Evolutionary conservation across 2,797 vertebrate genomes (phyloP).

Genomic region (Melanogrammus aeglefinus): DNA sequence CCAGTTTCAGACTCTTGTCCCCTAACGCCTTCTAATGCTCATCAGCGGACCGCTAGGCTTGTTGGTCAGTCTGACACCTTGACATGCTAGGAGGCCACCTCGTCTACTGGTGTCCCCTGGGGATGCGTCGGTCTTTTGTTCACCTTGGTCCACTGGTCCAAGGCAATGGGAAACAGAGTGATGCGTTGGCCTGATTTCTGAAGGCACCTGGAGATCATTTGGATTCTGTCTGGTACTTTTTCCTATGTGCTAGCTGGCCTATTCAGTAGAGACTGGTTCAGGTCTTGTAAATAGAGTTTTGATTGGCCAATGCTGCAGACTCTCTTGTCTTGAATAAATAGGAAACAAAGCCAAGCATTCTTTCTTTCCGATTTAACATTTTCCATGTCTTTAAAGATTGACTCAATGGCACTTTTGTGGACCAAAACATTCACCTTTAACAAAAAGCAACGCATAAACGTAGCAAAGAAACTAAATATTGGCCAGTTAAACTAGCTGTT

Average conservation of each 20-base stretch:
- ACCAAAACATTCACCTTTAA: neutral
- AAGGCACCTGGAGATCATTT: constrained; percentile 28
- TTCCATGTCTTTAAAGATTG: neutral
- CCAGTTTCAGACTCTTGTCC: neutral
- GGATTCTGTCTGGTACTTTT: constrained; percentile 34
- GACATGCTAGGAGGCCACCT: neutral
- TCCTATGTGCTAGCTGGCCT: constrained; percentile 51
- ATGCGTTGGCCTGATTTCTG: constrained; percentile 24
- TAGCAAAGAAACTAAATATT: neutral
- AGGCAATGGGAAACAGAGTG: neutral
- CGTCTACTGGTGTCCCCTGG: neutral
- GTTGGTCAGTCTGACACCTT: neutral
- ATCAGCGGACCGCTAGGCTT: neutral
- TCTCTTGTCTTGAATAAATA: constrained; percentile 3
- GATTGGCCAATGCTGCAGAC: constrained; percentile 26
- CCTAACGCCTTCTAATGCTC: neutral
- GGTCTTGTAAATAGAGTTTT: constrained; percentile 44
- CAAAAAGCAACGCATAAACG: neutral
- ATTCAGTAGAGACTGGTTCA: constrained; percentile 42
- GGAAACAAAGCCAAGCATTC: neutral
- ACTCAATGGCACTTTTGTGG: neutral
- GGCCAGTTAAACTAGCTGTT: neutral
- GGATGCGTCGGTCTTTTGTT: neutral
- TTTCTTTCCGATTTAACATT: neutral
- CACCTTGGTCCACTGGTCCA: neutral